Evolutionary conservation across 2,797 vertebrate genomes (phyloP), one percentile per base, ranked within the genome.

Genomic region (Crocodylus rhombifer): DNA sequence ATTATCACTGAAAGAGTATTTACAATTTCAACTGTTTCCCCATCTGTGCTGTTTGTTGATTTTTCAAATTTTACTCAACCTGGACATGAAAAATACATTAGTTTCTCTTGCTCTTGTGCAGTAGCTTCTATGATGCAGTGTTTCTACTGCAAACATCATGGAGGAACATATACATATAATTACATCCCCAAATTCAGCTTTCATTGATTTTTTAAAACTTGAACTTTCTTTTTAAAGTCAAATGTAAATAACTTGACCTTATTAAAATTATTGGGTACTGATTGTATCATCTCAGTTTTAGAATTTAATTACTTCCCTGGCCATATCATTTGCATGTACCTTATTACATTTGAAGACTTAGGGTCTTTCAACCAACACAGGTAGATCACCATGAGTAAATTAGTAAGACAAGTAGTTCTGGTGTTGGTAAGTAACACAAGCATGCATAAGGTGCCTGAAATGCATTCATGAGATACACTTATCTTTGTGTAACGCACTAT

Each of bases 31-130:
- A 95, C 95, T 91, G 95, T 84, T 95, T 83, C 60, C 92, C 95
- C 95, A 96, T 95, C 94, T 97, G 95, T 95, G 77, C 93, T 89
- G 80, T 96, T 96, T 95, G 94, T 97, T 96, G 95, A 89, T 95
- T 95, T 96, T 96, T 93, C 95, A 92, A 91, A 92, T 97, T 96
- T 91, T 57, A 62, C 92, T 93, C 92, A 90, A 55, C 67, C 78
- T 95, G 86, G 73, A 91, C 81, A 89, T 80, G 78, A 80, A 94
- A 95, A 95, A 84, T 84, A 88, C 42, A 91, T 92, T 67, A 2
- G 0, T 88, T 90, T 93, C 26, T 71, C 76, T 85, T 18, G 57
- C 26, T 91, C 42, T 77, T 2, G 1, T 76, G 42, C 0, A 0
- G 51, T 78, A 76, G 33, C 80, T 56, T 42, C 42, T 84, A 88